Evolutionary conservation across 2,888 invertebrate genomes (phyloP), one percentile per base, ranked within the genome.

Genomic region (Chrysomela aeneicollis): DNA sequence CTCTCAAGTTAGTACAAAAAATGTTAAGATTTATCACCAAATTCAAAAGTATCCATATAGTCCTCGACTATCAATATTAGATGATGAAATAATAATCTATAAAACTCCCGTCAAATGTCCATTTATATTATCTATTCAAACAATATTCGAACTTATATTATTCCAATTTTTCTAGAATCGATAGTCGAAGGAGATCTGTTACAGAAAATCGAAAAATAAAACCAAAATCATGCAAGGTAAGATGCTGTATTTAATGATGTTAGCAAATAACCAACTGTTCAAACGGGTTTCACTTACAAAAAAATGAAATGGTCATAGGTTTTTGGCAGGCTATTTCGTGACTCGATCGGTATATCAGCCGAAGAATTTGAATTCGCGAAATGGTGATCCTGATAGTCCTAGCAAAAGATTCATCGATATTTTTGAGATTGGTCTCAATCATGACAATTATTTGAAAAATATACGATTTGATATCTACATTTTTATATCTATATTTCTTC

Each of bases 261-360:
- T 69, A 69, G 62, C 26, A 26, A 64, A 68, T 64, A 66, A 69
- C 52, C 67, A 66, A 64, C 66, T 63, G 66, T 59, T 30, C 61
- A 64, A 63, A 63, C 22, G 58, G 32, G 37, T 12, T 63, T 53
- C 68, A 77, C 78, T 77, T 78, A 77, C 78, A 77, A 78, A 74
- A 76, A 75, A 72, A 77, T 75, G 72, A 76, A 73, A 76, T 74
- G 76, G 70, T 77, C 76, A 69, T 66, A 68, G 68, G 71, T 67
- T 65, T 70, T 72, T 69, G 72, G 67, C 71, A 17, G 57, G 37
- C 69, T 68, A 69, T 64, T 68, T 67, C 57, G 71, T 65, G 49
- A 59, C 46, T 62, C 66, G 35, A 62, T 52, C 66, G 65, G 71
- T 59, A 71, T 69, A 61, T 71, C 71, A 30, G 71, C 69, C 12